Base-by-base conservation (phyloP, 2,113 vertebrate species). In the Enhydra lutris region DNA sequence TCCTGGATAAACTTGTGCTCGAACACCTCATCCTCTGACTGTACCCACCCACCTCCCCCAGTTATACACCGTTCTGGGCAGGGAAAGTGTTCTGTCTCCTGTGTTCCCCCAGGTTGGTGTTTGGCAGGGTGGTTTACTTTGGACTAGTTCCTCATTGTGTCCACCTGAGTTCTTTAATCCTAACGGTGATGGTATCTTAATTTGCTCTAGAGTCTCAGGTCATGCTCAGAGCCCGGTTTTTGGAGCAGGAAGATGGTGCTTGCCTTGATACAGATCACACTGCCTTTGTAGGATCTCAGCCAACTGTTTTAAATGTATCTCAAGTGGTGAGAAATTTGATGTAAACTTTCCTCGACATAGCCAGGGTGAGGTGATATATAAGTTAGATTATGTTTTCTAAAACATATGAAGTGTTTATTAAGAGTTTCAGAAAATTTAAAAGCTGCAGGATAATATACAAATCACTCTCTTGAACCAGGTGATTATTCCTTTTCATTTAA, bases 311-410 rank as follows among this genome's bases (percentile, higher is more conserved):
- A 89, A 50, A 50, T 52, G 14, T n/a, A 18, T 39, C 14, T 36
- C 74, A 82, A 86, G 81, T 74, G 21, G 11, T 95, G 45, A 96
- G 67, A 83, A 92, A 34, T 47, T 24, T 29, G 17, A 65, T 2
- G 20, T 61, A 36, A 61, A 85, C n/a, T 88, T 96, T 71, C 69
- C 24, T 93, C 74, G 18, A 50, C 45, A 34, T 24, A 89, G 34
- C 29, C 17, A 67, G 39, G 34, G 36, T 42, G n/a, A 92, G 29
- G 13, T 63, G 67, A 52, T 85, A 65, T 65, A 45, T 67, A 50
- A 92, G 34, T 26, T 24, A 73, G 63, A 29, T 92, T 92, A 67
- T 59, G 39, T 65, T 97, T 94, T 87, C 42, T 61, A 96, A 50
- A 15, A 52, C 23, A 52, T 59, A 36, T 69, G 4, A 57, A 65